Conservation (phyloP, 1,140 invertebrate species). For the Pseudomyrmex gracilis region DNA sequence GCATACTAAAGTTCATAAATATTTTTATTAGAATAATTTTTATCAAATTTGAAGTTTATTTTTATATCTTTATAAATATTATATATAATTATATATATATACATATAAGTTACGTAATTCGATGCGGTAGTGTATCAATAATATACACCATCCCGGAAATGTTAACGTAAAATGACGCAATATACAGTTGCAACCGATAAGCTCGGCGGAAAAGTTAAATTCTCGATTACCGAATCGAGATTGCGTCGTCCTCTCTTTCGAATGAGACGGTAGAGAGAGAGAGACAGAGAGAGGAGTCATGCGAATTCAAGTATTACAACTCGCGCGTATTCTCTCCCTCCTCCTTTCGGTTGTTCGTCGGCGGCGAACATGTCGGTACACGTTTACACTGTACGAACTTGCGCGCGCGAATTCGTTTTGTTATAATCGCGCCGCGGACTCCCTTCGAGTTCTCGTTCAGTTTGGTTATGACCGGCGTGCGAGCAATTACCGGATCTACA, state of each 20-base stretch:
- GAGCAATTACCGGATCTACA: constrained; percentile 1
- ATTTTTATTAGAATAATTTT: background rate
- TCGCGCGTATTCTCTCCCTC: background rate
- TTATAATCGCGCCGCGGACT: constrained; percentile 28
- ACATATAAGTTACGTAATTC: too few species aligned
- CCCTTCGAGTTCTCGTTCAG: constrained; percentile 41
- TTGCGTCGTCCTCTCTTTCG: background rate
- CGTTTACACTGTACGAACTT: constrained; percentile 2
- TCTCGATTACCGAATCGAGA: background rate
- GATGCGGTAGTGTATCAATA: background rate
- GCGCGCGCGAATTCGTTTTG: constrained; percentile 57
- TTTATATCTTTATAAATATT: too few species aligned
- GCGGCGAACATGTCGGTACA: constrained; percentile 57
- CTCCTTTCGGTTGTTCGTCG: background rate
- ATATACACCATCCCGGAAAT: background rate
- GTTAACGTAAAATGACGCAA: background rate
- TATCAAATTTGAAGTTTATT: too few species aligned
- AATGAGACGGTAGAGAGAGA: too few species aligned
- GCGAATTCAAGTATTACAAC: constrained; percentile 1
- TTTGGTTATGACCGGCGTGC: constrained; percentile 10
- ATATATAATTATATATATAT: too few species aligned
- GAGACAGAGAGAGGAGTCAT: background rate
- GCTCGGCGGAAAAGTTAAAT: background rate
- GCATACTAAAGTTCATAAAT: background rate
- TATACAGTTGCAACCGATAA: background rate